Evolutionary conservation across 2,797 vertebrate species (phyloP).

Genomic region (Clamator glandarius): DNA sequence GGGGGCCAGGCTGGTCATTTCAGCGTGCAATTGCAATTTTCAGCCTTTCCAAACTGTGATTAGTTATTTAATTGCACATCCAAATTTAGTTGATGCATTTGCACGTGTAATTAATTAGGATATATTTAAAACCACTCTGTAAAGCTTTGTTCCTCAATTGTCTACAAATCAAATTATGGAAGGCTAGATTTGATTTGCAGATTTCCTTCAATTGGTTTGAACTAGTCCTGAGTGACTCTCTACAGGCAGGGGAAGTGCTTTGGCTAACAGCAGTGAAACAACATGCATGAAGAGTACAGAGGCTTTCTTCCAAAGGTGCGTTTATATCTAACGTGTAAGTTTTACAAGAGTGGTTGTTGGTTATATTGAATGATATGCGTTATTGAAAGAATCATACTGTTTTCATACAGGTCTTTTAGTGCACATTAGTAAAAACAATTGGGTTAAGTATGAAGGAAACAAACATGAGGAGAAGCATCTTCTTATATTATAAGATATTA

Average conservation of each 20-base stretch:
- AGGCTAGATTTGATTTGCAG: neutral
- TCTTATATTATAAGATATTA: neutral
- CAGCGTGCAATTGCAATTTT: slow-evolving; percentile 34
- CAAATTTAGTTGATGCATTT: slow-evolving; percentile 13
- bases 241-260: neutral
- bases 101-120: slow-evolving; percentile 25
- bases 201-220: neutral
- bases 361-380: rapidly evolving
- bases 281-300: rapidly evolving
- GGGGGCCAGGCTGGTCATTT: neutral
- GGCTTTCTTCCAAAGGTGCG: neutral
- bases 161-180: neutral
- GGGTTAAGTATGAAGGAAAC: neutral
- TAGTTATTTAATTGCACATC: slow-evolving; percentile 13
- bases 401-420: neutral
- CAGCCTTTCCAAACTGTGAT: neutral
- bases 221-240: neutral
- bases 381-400: neutral
- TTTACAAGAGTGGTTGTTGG: neutral
- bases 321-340: rapidly evolving
- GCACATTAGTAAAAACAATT: neutral
- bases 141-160: neutral
- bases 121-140: slow-evolving; percentile 27
- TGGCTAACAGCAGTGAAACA: neutral
- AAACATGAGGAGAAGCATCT: neutral